Conservation (phyloP, 2,113 vertebrate species). For the Oncorhynchus kisutch region DNA sequence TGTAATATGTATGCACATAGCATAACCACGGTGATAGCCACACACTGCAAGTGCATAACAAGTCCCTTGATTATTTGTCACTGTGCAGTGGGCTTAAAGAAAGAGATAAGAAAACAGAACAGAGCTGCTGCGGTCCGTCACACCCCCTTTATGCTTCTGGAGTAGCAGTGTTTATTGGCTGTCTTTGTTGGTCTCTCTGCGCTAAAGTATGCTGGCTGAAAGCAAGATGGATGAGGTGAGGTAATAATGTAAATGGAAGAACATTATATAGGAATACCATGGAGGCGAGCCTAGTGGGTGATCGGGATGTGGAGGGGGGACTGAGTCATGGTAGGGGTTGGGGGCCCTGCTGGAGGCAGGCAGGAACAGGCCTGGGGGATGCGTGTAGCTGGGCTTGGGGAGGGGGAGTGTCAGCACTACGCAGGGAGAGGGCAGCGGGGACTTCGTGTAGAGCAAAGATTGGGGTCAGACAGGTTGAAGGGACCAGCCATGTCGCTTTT, state of each 20-base stretch:
- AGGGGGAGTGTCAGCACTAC: slow-evolving; percentile 41
- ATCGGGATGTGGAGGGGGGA: slow-evolving; percentile 40
- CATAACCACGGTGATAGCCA: neutral
- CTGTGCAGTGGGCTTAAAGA: slow-evolving; percentile 6
- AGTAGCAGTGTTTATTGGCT: neutral
- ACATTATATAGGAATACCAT: no score
- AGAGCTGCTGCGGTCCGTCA: no score
- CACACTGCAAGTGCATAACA: slow-evolving; percentile 20
- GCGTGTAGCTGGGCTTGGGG: slow-evolving; percentile 32
- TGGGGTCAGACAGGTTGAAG: slow-evolving; percentile 77
- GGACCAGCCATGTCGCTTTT: slow-evolving; percentile 73
- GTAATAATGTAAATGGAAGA: no score
- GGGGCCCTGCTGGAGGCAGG: slow-evolving; percentile 21
- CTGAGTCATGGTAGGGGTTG: neutral
- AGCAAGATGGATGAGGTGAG: no score
- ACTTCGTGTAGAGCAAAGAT: slow-evolving; percentile 73
- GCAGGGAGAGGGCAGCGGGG: slow-evolving; percentile 53
- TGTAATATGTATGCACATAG: slow-evolving; percentile 7
- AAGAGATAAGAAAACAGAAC: slow-evolving; percentile 16
- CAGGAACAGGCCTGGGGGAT: slow-evolving; percentile 13
- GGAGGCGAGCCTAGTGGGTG: slow-evolving; percentile 26
- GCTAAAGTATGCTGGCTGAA: no score
- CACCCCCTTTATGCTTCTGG: no score
- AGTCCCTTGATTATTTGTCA: slow-evolving; percentile 38
- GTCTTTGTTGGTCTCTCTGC: no score